Evolutionary conservation across 2,797 vertebrate genomes (phyloP), one percentile per base, ranked within the genome.

Genomic region (Nyctalus aviator): DNA sequence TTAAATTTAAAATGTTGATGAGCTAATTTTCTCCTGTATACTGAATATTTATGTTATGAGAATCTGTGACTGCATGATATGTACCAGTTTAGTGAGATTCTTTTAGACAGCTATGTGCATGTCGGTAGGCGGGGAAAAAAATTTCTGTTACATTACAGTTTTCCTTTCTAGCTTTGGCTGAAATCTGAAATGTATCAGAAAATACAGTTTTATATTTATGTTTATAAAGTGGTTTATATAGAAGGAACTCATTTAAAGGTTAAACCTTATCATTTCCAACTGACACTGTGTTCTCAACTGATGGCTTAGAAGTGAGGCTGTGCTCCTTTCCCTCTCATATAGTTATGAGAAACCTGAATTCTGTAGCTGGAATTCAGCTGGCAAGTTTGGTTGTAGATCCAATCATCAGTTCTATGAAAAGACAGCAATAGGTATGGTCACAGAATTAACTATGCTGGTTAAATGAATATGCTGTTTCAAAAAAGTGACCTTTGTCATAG

Each of bases 131-230:
- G 76, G 69, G 35, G 35, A 93, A 88, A 59, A 15, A 53, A 57
- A 91, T 88, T 96, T 87, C 27, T 91, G 3, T 84, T 81, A 83
- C 1, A 9, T 46, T 81, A 35, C 3, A 71, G n/a, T 6, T 20
- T 90, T 32, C 2, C 14, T 68, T 75, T 77, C n/a, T 68, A 81
- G 27, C 69, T 92, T 84, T 77, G 44, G 37, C 23, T 93, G 53
- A 84, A 48, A 10, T 73, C 25, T 75, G 21, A 86, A 88, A 78
- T 69, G 8, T 75, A 46, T 90, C 53, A 62, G 27, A 83, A 94
- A 94, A 94, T 75, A 89, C 69, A 25, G 13, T 90, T 92, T 93
- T 41, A 48, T 91, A 64, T 93, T 86, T 96, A 81, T 87, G 46
- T 30, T 90, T 89, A 91, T 30, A 86, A 72, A 82, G 32, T 92